These are phyloP conservation scores for Galleria mellonella DNA, from an alignment of 1,140 invertebrate genomes.

Conservation along the genomic window DNA sequence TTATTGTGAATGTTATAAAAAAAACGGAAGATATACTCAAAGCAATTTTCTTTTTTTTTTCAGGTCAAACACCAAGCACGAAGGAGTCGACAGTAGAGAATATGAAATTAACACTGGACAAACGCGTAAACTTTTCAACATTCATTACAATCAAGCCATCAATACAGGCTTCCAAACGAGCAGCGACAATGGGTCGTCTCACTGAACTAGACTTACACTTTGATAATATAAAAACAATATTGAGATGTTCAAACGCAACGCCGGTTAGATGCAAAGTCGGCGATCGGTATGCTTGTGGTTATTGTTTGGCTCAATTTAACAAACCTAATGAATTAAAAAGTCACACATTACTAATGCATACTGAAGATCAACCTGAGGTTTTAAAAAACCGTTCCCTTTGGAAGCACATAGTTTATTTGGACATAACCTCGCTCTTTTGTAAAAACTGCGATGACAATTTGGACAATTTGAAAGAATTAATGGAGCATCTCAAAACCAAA, in stretches of 20 bases:
- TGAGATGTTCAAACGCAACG: conserved; percentile 45
- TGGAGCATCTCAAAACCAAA: conserved; percentile 29
- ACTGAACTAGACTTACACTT: conserved; percentile 35
- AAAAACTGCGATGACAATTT: conserved; percentile 8
- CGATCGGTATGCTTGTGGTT: conserved; percentile 40
- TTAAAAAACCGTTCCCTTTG: conserved; percentile 16
- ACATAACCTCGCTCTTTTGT: conserved; percentile 14
- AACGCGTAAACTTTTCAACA: conserved; percentile 4
- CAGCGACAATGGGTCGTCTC: not conserved
- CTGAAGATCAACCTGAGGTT: conserved; percentile 25
- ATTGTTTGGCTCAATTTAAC: conserved; percentile 31
- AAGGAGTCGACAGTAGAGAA: not conserved
- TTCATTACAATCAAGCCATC: conserved; percentile 2
- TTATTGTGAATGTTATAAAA: too few relatives aligned
- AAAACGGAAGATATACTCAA: too few relatives aligned
- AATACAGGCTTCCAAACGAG: not conserved
- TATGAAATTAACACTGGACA: not conserved
- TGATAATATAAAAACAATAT: conserved; percentile 39
- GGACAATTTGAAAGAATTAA: conserved; percentile 13
- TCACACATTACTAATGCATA: conserved; percentile 32
- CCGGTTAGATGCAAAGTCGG: conserved; percentile 35
- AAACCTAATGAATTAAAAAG: conserved; percentile 38
- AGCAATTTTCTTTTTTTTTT: not conserved
- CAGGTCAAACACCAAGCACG: not conserved
- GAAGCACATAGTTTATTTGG: conserved; percentile 11